Base-by-base conservation (phyloP, 2,888 invertebrate species). In the Theretra japonica region DNA sequence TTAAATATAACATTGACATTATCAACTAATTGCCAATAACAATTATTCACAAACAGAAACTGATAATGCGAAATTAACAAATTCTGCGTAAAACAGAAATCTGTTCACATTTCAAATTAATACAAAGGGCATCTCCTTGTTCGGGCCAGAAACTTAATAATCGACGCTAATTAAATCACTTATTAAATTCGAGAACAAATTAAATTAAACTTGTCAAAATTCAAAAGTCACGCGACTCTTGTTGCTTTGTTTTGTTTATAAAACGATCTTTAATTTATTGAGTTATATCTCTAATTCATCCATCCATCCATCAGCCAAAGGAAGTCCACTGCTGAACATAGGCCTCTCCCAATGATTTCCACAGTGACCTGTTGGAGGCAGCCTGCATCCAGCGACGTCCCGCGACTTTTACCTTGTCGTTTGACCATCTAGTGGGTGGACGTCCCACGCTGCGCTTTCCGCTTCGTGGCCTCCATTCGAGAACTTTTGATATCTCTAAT, bases 251-350 rank as follows among this genome's bases (percentile, higher is more conserved):
- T 17, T 48, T 65, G 23, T 65, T 65, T 65, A 48, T 23, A 6
- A 79, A 82, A 83, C 78, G 81, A 76, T 48, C 17, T 48, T 65
- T 53, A 23, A 48, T 17, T 62, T 65, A 65, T 17, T 48, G 23
- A 65, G n/a, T 65, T 23, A 48, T 28, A 28, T 28, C 28, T 28
- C 5, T 28, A 1, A 28, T 28, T 28, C n/a, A n/a, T n/a, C n/a
- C n/a, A n/a, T n/a, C n/a, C n/a, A n/a, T n/a, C n/a, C n/a, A n/a
- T n/a, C n/a, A n/a, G n/a, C n/a, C n/a, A n/a, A n/a, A n/a, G n/a
- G n/a, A n/a, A n/a, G n/a, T n/a, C n/a, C n/a, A n/a, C n/a, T n/a
- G n/a, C n/a, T n/a, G n/a, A n/a, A n/a, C n/a, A n/a, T n/a, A n/a
- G n/a, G n/a, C n/a, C n/a, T n/a, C n/a, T n/a, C n/a, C n/a, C n/a